Base-by-base conservation (phyloP, 2,888 invertebrate genomes). In the Parnassius smintheus region DNA sequence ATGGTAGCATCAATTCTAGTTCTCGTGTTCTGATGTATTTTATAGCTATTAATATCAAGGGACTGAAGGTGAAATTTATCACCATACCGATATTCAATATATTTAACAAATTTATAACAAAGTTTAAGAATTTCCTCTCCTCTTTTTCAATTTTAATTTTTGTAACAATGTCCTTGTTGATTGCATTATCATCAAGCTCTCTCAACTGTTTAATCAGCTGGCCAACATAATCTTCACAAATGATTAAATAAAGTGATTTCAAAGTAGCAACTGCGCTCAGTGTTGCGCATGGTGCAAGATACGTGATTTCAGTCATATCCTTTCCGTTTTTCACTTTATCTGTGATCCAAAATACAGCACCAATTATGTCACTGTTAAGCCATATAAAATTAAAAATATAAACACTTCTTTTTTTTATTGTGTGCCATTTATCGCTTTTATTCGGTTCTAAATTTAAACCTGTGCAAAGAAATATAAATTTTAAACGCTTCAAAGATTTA, bases 1-100 rank as follows among this genome's bases (percentile, higher is more conserved):
- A 82, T 0, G 80, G 82, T 44, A 82, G 59, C 56, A 77, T 45
- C 70, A 78, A 62, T 35, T 77, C 74, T 41, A 81, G 65, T 51
- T 78, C 67, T 0, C 73, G 68, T 2, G 77, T 77, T 9, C 71
- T 72, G 2, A 69, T 66, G 70, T 78, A 82, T 61, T 75, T 75
- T 3, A 77, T 61, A 0, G 69, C 71, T 53, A 80, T 81, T 55
- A 80, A 10, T 9, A 81, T 50, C 11, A 78, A 56, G 0, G 82
- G 81, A 9, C 66, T 74, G 56, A 77, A 62, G 55, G 72, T 71
- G 58, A 80, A 81, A 0, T 76, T 72, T 0, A 76, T 61, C 11
- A 80, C 67, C 73, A 80, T 77, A 13, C 70, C 70, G 62, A 69
- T 68, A 62, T 74, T 80, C 8, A 66, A 61, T 10, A 68, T 25